Base-by-base conservation (phyloP, 37 sponge, comb jelly and placozoan genomes). In the Agelas oroides region DNA sequence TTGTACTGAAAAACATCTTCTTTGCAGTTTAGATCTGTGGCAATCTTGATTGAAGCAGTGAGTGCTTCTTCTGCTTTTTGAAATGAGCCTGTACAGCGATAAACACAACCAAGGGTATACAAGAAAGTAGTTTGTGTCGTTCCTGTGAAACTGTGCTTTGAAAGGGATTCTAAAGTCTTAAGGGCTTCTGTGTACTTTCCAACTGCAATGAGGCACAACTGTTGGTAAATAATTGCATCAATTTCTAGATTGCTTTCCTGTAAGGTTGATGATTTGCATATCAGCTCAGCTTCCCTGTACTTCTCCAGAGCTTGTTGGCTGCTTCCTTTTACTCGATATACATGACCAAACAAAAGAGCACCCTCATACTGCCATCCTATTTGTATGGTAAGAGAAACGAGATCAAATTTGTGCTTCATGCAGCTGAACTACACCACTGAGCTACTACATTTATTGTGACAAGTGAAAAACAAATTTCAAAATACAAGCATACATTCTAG, bases 191-290 rank as follows among this genome's bases (percentile, higher is more conserved):
- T 54, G 55, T 71, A 71, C 39, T 57, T 52, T 25, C 83, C 72
- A 20, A 33, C 25, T 30, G 34, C 40, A 56, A 71, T 55, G 0
- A 40, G 12, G 54, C 83, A 82, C 18, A 71, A 31, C 21, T 82
- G 83, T 61, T 82, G 83, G 72, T 53, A 71, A 32, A 82, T 71
- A 55, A 82, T 71, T 14, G 83, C 72, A 25, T 16, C 23, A 3
- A 36, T 28, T 23, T 58, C 17, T 20, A 15, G 8, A 36, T 70
- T 63, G 6, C 8, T 46, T 3, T 46, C 6, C 46, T 12, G 46
- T 8, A 46, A 3, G n/a, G 62, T 17, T 23, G 46, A 36, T 19
- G 36, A 41, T 13, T 15, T 13, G 21, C 34, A 1, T 6, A 8
- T 13, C 11, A 16, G 21, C 17, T 71, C 72, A 70, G 83, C 83